These are phyloP conservation scores for Myodes glareolus DNA, from an alignment of 2,113 vertebrate species.

Conservation along the genomic window DNA sequence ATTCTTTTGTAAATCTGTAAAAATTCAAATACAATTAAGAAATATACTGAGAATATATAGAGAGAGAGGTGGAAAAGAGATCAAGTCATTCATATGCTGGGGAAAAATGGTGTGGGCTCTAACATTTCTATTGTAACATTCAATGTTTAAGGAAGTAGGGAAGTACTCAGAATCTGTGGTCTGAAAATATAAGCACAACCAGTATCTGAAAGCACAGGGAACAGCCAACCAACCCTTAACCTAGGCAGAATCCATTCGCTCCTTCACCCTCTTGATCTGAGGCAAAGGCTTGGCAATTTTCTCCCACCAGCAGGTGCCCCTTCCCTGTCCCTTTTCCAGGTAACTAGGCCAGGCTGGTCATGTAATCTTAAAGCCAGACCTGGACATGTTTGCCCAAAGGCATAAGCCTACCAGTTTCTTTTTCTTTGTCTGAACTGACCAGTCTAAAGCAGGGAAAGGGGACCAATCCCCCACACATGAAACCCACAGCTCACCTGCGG, in stretches of 20 bases:
- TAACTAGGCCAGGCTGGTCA: background rate
- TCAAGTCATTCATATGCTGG: background rate
- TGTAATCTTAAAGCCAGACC: background rate
- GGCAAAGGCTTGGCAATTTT: background rate
- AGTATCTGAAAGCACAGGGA: background rate
- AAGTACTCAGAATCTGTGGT: conserved; percentile 23
- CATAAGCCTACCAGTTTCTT: too few species aligned
- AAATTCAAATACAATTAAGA: background rate
- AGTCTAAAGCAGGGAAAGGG: background rate
- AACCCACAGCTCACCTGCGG: background rate
- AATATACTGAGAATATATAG: background rate
- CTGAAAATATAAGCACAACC: background rate
- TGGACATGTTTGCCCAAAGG: background rate
- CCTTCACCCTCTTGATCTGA: background rate
- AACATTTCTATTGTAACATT: background rate
- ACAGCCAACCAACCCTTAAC: background rate
- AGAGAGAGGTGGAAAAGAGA: background rate
- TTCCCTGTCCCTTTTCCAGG: background rate
- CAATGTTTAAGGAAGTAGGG: background rate
- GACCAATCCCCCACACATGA: too few species aligned
- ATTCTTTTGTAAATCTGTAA: background rate
- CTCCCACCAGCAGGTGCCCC: background rate
- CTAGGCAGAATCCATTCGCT: background rate
- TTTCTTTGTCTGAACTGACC: background rate
- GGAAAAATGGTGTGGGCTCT: background rate